These are phyloP conservation scores for Callospermophilus lateralis DNA, from an alignment of 2,113 vertebrate genomes.

Conservation along the genomic window DNA sequence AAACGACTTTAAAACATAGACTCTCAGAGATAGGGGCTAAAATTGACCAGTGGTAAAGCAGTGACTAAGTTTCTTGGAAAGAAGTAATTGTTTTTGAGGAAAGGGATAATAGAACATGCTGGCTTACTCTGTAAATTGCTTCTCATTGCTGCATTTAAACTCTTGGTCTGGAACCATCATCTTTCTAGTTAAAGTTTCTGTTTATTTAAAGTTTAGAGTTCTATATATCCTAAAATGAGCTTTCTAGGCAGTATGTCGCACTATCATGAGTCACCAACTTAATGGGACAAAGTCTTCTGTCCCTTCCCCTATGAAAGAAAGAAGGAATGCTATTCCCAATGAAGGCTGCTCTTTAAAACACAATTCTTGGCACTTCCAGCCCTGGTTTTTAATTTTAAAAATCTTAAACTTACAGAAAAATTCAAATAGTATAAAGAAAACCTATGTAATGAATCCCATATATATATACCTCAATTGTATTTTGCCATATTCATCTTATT, in stretches of 20 bases:
- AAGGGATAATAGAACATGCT: not conserved
- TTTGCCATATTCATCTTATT: conserved; percentile 29
- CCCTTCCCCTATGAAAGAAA: not conserved
- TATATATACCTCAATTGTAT: not conserved
- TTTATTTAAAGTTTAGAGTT: conserved; percentile 34
- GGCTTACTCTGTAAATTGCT: not conserved
- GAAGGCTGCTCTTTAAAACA: not conserved
- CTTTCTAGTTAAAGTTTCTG: not conserved
- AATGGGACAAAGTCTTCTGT: not conserved
- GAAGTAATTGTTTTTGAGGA: not conserved
- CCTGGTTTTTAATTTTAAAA: not conserved
- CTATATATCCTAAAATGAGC: not conserved
- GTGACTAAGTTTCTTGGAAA: not conserved
- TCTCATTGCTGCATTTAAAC: conserved; percentile 7
- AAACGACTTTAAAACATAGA: not conserved
- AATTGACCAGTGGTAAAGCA: not conserved
- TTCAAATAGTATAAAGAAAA: not conserved
- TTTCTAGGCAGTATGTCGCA: not conserved
- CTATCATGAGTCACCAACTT: not conserved
- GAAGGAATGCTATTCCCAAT: not conserved
- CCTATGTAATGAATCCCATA: not conserved
- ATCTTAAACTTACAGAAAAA: conserved; percentile 31
- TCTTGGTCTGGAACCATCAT: conserved; percentile 41
- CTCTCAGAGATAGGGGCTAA: not conserved
- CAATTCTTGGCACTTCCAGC: not conserved